Evolutionary conservation across 2,797 vertebrate species (phyloP).

Genomic region (Chaenodraco wilsoni): DNA sequence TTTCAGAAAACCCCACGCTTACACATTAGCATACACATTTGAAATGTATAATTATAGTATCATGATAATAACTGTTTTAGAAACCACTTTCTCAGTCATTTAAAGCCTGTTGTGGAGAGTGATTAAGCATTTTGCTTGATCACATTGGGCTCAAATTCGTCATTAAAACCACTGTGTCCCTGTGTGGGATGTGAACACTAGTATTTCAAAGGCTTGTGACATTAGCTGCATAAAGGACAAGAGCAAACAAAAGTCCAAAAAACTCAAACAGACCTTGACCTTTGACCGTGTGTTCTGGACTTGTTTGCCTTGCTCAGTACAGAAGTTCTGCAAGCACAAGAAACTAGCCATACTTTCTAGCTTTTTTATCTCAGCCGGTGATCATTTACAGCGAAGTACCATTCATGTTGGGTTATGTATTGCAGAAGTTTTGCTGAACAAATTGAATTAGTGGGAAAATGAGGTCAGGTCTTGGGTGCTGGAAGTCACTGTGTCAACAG

Average conservation of each 20-base stretch:
- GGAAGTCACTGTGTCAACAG: conserved; percentile 37
- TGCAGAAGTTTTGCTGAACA: conserved; percentile 8
- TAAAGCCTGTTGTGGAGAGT: conserved; percentile 28
- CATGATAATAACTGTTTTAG: conserved; percentile 56
- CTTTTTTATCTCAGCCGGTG: conserved; percentile 5
- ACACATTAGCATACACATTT: conserved; percentile 3
- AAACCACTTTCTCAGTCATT: conserved; percentile 27
- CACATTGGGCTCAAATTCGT: conserved; percentile 3
- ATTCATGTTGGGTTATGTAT: background rate
- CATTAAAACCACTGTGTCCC: background rate
- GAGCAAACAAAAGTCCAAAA: conserved; percentile 38
- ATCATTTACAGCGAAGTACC: conserved; percentile 1
- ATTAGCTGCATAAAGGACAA: conserved; percentile 31
- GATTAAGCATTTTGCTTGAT: conserved; percentile 24
- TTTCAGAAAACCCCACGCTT: background rate
- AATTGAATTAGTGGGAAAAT: conserved; percentile 6
- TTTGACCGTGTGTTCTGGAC: conserved; percentile 38
- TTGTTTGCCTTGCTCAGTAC: conserved; percentile 52
- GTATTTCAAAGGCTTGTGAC: conserved; percentile 26
- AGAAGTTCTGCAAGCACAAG: conserved; percentile 14
- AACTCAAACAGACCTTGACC: conserved; percentile 59
- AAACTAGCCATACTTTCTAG: background rate
- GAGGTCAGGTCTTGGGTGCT: conserved; percentile 15
- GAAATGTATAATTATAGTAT: conserved; percentile 36
- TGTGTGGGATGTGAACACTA: conserved; percentile 15